phyloP scores from a whole-genome alignment of 2,797 vertebrate species.

The Melanotaenia pygmaea region DNA sequence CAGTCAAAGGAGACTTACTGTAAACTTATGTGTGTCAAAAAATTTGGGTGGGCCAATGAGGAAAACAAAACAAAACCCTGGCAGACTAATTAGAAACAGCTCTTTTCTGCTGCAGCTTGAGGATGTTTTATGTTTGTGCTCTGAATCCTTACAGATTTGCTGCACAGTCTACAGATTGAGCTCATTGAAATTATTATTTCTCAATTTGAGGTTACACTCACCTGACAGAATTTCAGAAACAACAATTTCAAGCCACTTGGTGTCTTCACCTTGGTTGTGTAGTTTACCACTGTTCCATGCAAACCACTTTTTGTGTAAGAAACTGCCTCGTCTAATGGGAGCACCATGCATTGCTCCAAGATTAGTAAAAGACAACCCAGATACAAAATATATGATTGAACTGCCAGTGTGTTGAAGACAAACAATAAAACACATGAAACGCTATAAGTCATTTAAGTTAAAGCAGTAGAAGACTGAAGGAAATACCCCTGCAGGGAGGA shows the following conservation, averaged over 20 bases:
- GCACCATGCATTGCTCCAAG: not conserved
- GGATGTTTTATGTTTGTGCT: slow-evolving; percentile 27
- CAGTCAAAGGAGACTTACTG: slow-evolving; percentile 29
- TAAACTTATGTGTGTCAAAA: slow-evolving; percentile 17
- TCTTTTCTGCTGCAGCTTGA: slow-evolving; percentile 19
- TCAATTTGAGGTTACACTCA: slow-evolving; percentile 52
- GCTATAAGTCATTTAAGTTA: slow-evolving; percentile 14
- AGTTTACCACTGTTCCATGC: slow-evolving; percentile 8
- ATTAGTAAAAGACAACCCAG: slow-evolving; percentile 4
- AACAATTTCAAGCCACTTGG: slow-evolving; percentile 36
- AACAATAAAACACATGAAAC: slow-evolving; percentile 45
- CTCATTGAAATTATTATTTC: slow-evolving; percentile 35
- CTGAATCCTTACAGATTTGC: slow-evolving; percentile 12
- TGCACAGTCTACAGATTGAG: slow-evolving; percentile 17
- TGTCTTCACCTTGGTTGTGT: slow-evolving; percentile 26
- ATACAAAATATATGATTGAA: slow-evolving; percentile 2
- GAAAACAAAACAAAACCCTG: slow-evolving; percentile 26
- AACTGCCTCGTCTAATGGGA: slow-evolving; percentile 11
- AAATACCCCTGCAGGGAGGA: slow-evolving; percentile 31
- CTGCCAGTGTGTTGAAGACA: slow-evolving; percentile 20
- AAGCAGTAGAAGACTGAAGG: slow-evolving; percentile 21
- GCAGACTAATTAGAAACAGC: slow-evolving; percentile 45
- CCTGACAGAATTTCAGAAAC: slow-evolving; percentile 27
- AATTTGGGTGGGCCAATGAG: slow-evolving; percentile 8
- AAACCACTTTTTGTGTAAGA: slow-evolving; percentile 14